phyloP scores from a whole-genome alignment of 2,113 vertebrate species.

The Alligator sinensis region DNA sequence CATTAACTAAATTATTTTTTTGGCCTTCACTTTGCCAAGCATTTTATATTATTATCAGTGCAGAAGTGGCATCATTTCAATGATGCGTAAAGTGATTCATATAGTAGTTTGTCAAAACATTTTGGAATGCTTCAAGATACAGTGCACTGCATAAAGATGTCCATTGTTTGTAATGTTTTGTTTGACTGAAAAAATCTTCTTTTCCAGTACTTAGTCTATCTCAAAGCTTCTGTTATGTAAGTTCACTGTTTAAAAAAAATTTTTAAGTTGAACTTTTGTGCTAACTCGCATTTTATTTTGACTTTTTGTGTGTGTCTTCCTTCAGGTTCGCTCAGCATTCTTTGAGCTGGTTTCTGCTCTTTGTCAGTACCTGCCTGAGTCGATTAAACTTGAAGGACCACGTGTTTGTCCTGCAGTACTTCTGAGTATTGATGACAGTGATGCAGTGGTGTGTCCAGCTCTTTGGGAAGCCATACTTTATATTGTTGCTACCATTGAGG shows the following conservation, averaged over 20 bases:
- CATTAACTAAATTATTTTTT: neutral
- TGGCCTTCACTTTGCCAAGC: neutral
- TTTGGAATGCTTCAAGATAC: neutral
- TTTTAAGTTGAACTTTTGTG: neutral
- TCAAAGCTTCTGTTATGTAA: neutral
- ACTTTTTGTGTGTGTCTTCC: neutral
- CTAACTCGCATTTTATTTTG: neutral
- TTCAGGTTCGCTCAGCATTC: conserved; percentile 92
- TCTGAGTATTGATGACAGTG: conserved; percentile 92
- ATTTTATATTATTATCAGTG: neutral
- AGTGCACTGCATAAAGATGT: neutral
- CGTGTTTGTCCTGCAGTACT: conserved; percentile 89
- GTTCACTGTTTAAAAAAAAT: neutral
- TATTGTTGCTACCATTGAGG: conserved; percentile 85
- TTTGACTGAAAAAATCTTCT: neutral
- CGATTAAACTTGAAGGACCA: conserved; percentile 86
- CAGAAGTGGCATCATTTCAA: neutral
- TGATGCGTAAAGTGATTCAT: neutral
- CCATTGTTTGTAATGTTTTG: neutral
- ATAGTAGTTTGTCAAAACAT: neutral
- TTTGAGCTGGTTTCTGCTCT: conserved; percentile 90
- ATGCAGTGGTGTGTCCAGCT: conserved; percentile 90
- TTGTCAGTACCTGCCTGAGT: conserved; percentile 85
- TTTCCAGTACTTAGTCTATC: neutral
- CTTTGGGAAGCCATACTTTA: conserved; percentile 95